phyloP scores from a whole-genome alignment of 2,888 invertebrate genomes.

The Phoronis australis region DNA sequence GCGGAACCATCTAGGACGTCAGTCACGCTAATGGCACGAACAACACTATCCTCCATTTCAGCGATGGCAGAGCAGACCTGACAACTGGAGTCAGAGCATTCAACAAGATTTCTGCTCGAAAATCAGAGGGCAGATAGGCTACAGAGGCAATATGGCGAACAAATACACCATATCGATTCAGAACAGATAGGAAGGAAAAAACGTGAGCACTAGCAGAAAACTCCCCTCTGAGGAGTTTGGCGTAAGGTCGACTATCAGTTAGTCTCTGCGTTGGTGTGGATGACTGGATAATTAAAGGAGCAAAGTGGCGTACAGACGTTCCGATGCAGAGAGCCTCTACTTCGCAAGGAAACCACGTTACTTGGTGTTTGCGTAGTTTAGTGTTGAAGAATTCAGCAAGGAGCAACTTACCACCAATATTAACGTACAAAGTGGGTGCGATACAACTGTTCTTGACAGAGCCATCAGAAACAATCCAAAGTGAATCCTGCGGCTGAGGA shows the following conservation, averaged over 20 bases:
- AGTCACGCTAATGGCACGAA: constrained; percentile 6
- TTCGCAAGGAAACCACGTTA: constrained; percentile 20
- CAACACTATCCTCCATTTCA: constrained; percentile 16
- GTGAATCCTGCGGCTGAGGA: constrained; percentile 7
- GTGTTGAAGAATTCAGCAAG: constrained; percentile 6
- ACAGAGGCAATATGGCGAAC: constrained; percentile 12
- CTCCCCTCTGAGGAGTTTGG: constrained; percentile 18
- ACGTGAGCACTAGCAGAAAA: constrained; percentile 19
- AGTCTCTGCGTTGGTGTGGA: constrained; percentile 8
- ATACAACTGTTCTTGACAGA: constrained; percentile 7
- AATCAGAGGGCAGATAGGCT: constrained; percentile 17
- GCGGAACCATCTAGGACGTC: constrained; percentile 7
- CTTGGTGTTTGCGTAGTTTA: constrained; percentile 1
- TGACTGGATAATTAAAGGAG: constrained; percentile 16
- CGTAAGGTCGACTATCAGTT: constrained; percentile 19
- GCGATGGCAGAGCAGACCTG: constrained; percentile 7
- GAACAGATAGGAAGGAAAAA: constrained; percentile 15
- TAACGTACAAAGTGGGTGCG: constrained; percentile 7
- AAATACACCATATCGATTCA: constrained; percentile 13
- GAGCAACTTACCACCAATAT: neutral
- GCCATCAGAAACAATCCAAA: constrained; percentile 14
- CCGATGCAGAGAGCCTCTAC: constrained; percentile 20
- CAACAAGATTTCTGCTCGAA: constrained; percentile 16
- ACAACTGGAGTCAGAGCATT: constrained; percentile 14
- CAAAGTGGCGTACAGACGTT: constrained; percentile 18